These are phyloP conservation scores for Lepus americanus DNA, from an alignment of 2,113 vertebrate genomes.

Conservation along the genomic window DNA sequence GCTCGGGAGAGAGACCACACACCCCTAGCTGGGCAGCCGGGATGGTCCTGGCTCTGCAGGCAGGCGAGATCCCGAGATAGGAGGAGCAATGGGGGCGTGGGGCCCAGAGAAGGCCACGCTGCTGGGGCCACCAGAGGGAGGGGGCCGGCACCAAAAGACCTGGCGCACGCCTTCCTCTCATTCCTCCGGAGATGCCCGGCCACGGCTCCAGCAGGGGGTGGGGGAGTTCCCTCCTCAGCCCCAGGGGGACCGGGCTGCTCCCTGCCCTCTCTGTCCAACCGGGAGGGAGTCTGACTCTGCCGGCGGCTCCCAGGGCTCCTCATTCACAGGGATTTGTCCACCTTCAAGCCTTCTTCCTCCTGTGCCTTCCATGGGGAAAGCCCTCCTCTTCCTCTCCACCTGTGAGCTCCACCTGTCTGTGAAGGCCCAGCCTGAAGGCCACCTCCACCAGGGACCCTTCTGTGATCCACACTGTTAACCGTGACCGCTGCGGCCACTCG, in stretches of 20 bases:
- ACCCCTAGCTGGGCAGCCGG: slow-evolving; percentile 54
- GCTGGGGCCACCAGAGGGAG: neutral
- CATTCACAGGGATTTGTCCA: neutral
- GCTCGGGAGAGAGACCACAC: neutral
- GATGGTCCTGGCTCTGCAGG: slow-evolving; percentile 1
- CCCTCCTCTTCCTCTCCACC: neutral
- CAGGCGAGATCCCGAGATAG: neutral
- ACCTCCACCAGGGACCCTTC: neutral
- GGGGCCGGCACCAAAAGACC: neutral
- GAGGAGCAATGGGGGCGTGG: slow-evolving; percentile 22
- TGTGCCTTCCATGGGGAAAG: neutral
- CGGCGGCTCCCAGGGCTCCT: neutral
- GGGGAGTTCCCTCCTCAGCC: neutral
- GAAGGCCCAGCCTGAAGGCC: neutral
- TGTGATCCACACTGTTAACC: neutral
- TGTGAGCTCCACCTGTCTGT: neutral
- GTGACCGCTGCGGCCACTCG: neutral
- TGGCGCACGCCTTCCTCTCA: slow-evolving; percentile 15
- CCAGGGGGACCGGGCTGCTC: neutral
- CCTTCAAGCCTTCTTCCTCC: neutral
- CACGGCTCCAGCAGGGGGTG: neutral
- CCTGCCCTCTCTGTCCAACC: neutral
- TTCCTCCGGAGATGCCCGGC: neutral
- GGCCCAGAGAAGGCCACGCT: neutral
- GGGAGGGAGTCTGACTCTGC: neutral